These are phyloP conservation scores for Peromyscus maniculatus DNA, from an alignment of 2,113 vertebrate species.

Conservation along the genomic window DNA sequence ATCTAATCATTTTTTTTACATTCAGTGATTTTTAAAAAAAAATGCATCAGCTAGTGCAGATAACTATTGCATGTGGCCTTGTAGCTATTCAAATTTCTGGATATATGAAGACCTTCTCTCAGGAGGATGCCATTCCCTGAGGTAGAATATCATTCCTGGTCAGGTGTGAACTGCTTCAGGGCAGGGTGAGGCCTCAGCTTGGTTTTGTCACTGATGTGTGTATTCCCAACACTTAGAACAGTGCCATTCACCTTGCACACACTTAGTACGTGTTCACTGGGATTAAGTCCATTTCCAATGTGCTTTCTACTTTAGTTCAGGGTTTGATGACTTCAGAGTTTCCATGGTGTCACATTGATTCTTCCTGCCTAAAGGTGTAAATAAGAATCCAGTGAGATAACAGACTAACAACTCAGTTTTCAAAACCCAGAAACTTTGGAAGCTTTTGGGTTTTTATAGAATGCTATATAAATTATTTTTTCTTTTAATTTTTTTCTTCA, in stretches of 20 bases:
- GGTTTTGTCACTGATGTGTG: not conserved
- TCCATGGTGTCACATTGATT: not conserved
- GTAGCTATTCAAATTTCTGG: constrained; percentile 3
- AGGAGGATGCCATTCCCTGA: not conserved
- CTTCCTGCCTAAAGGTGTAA: not conserved
- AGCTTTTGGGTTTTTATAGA: constrained; percentile 13
- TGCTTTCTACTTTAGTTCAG: not conserved
- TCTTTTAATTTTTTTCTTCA: not conserved
- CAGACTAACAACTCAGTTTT: constrained; percentile 11
- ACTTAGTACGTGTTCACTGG: not conserved
- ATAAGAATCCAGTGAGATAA: not conserved
- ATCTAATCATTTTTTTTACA: constrained; percentile 49
- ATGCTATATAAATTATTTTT: constrained; percentile 47
- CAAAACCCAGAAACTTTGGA: constrained; percentile 5
- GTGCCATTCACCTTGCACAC: not conserved
- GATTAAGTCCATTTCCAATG: not conserved
- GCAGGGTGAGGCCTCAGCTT: not conserved
- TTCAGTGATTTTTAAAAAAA: constrained; percentile 46
- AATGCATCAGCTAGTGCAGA: not conserved
- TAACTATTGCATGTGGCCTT: not conserved
- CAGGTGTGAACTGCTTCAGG: not conserved
- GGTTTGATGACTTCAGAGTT: constrained; percentile 36
- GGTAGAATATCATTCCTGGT: not conserved
- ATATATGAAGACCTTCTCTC: not conserved
- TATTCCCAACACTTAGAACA: not conserved